A percentile compares a stretch with the other conserved stretches of the same genome.
phyloP scores from a whole-genome alignment of 2,888 invertebrate species.

The Eulithis testata region DNA sequence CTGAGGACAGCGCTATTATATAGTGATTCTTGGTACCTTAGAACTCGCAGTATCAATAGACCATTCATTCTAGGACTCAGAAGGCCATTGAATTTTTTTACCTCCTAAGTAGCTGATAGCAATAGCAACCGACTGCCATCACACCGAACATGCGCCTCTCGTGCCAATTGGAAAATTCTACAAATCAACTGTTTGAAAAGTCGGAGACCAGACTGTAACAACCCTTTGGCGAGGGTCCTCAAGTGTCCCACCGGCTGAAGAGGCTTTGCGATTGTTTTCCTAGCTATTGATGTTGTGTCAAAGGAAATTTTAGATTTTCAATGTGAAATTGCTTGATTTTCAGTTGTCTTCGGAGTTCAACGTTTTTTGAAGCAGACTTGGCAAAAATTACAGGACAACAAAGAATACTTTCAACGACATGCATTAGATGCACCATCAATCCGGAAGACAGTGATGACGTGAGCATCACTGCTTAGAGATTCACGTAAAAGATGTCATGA shows the following conservation, averaged over 20 bases:
- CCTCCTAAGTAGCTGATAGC: slow-evolving; percentile 7
- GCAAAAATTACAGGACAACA: too few relatives aligned
- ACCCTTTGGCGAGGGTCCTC: slow-evolving; percentile 67
- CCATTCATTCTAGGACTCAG: too few relatives aligned
- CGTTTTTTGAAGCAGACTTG: too few relatives aligned
- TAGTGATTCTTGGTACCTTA: too few relatives aligned
- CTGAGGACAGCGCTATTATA: too few relatives aligned
- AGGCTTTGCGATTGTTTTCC: slow-evolving; percentile 42
- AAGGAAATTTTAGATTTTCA: slow-evolving; percentile 16
- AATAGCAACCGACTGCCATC: slow-evolving; percentile 21
- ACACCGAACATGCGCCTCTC: slow-evolving; percentile 53
- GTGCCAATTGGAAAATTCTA: slow-evolving; percentile 75
- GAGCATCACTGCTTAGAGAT: too few relatives aligned
- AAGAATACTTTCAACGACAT: too few relatives aligned
- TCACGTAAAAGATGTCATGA: too few relatives aligned
- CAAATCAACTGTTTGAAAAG: slow-evolving; percentile 78
- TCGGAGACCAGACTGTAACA: slow-evolving; percentile 66
- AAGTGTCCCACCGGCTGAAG: slow-evolving; percentile 51
- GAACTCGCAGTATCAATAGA: too few relatives aligned
- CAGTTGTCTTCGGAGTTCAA: background rate
- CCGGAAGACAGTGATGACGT: too few relatives aligned
- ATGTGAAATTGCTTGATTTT: slow-evolving; percentile 6
- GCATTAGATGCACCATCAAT: too few relatives aligned
- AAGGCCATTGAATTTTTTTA: too few relatives aligned
- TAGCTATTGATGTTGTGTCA: slow-evolving; percentile 44